Evolutionary conservation across 2,113 vertebrate genomes (phyloP).

Genomic region (Apodemus speciosus): DNA sequence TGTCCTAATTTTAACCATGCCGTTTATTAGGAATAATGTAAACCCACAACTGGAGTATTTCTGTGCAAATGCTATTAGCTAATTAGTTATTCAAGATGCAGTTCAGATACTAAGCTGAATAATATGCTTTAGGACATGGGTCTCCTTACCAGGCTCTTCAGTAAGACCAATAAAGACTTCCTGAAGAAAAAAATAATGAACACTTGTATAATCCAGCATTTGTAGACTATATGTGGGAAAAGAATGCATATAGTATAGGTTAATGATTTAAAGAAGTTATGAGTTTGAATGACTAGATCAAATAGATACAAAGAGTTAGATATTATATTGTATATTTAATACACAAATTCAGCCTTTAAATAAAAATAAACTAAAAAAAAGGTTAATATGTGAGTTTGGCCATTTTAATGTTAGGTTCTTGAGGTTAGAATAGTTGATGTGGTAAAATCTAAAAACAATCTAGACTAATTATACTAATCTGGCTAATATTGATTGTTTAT

Average conservation of each 20-base stretch:
- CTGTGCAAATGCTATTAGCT: conserved; percentile 38
- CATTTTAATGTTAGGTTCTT: conserved; percentile 44
- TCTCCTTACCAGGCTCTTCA: conserved; percentile 27
- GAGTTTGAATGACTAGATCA: conserved; percentile 36
- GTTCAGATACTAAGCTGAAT: conserved; percentile 29
- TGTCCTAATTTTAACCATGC: conserved; percentile 19
- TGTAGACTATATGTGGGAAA: conserved; percentile 19
- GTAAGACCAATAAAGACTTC: conserved; percentile 22
- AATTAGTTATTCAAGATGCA: conserved; percentile 42
- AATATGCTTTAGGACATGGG: conserved; percentile 13
- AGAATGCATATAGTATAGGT: not conserved
- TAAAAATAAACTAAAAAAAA: conserved; percentile 16
- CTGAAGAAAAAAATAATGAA: conserved; percentile 33
- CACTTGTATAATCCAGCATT: conserved; percentile 18
- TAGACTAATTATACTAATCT: conserved; percentile 13
- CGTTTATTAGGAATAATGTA: conserved; percentile 7
- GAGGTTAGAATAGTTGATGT: conserved; percentile 21
- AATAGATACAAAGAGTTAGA: conserved; percentile 2
- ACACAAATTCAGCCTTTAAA: conserved; percentile 26
- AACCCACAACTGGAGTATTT: conserved; percentile 31
- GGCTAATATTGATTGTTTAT: not conserved
- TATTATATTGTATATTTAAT: conserved; percentile 37
- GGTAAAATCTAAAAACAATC: conserved; percentile 23
- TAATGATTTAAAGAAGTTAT: conserved; percentile 32
- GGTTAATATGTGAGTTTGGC: conserved; percentile 19